Conservation (phyloP, 2,888 invertebrate genomes). For the Leptopilina syphax region DNA sequence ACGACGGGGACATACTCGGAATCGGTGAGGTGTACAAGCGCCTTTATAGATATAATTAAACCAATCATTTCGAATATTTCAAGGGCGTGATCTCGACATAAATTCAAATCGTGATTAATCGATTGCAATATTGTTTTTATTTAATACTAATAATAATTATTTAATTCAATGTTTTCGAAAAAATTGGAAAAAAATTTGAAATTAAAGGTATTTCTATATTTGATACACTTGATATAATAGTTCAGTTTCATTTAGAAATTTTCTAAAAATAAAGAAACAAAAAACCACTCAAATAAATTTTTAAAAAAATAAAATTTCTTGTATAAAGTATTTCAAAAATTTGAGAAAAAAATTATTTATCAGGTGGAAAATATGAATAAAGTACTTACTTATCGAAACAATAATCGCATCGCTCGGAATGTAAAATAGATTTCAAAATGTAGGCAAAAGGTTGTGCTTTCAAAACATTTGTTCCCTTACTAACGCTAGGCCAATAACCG, state of each 20-base stretch:
- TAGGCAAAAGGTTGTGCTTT: slow-evolving; percentile 49
- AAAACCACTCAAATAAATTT: too few species aligned
- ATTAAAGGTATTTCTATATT: too few species aligned
- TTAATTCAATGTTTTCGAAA: background rate
- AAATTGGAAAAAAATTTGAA: background rate
- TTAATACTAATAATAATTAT: slow-evolving; percentile 3
- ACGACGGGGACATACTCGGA: too few species aligned
- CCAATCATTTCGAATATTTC: background rate
- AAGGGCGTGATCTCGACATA: background rate
- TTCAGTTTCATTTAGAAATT: too few species aligned
- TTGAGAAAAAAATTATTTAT: background rate
- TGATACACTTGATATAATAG: too few species aligned
- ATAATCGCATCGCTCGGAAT: slow-evolving; percentile 47
- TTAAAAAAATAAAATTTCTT: too few species aligned
- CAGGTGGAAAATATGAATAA: background rate
- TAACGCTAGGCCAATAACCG: slow-evolving; percentile 42
- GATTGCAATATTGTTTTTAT: background rate
- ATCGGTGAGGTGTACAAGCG: too few species aligned
- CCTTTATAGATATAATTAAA: background rate
- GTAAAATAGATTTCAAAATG: slow-evolving; percentile 49
- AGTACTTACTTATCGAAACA: slow-evolving; percentile 48
- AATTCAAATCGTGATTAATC: background rate
- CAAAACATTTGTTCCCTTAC: slow-evolving; percentile 48
- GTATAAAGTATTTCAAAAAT: background rate
- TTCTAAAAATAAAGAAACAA: too few species aligned